These are phyloP conservation scores for Siniperca knerii DNA, from an alignment of 2,113 vertebrate species.

Conservation along the genomic window DNA sequence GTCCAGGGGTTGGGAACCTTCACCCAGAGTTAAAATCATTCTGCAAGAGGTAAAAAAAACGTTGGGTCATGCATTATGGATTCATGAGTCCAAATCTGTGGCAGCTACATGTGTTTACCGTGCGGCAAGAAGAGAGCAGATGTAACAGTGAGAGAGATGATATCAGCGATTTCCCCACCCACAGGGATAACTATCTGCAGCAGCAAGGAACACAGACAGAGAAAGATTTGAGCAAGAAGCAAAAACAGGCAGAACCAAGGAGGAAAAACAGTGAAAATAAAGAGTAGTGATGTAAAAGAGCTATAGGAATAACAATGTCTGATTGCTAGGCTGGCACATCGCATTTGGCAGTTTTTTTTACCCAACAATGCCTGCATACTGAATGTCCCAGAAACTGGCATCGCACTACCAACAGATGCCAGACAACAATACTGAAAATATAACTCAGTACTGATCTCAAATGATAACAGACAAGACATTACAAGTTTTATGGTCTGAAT, in stretches of 20 bases:
- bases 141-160: conserved; percentile 41
- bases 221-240: conserved; percentile 1
- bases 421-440: background rate
- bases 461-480: conserved; percentile 1
- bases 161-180: conserved; percentile 35
- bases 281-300: background rate
- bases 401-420: too few relatives aligned
- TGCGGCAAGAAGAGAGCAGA: conserved; percentile 28
- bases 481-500: background rate
- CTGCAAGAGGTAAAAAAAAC: background rate
- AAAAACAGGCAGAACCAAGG: conserved; percentile 10
- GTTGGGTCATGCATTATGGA: conserved; percentile 3
- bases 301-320: conserved; percentile 11
- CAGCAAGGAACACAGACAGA: conserved; percentile 24
- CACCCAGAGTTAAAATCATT: background rate
- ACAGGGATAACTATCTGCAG: conserved; percentile 46
- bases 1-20: background rate
- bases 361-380: conserved; percentile 2
- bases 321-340: conserved; percentile 9
- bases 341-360: conserved; percentile 1
- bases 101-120: conserved; percentile 39
- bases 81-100: conserved; percentile 4
- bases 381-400: conserved; percentile 2
- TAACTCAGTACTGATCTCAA: background rate
- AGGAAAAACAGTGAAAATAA: background rate